Evolutionary conservation across 2,113 vertebrate species (phyloP).

Genomic region (Triplophysa tibetana): DNA sequence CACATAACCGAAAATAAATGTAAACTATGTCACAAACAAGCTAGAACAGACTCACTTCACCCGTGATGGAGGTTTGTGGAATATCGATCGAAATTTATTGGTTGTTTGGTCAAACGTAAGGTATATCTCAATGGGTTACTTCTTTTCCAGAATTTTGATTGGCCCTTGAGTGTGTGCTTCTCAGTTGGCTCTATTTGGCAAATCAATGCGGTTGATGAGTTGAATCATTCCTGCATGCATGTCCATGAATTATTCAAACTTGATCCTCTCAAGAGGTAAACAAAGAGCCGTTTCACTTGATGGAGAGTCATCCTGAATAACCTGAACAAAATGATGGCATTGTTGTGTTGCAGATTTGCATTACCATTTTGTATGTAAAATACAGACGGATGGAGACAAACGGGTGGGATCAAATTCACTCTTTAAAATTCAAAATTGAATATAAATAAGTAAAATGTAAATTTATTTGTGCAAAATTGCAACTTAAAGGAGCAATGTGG

Average conservation of each 20-base stretch:
- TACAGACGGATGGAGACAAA: no score
- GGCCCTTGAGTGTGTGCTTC: constrained; percentile 4
- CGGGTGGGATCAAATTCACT: no score
- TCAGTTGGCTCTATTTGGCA: constrained; percentile 17
- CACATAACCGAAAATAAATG: neutral
- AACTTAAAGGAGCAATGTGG: no score
- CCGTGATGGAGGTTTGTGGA: neutral
- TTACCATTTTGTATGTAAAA: neutral
- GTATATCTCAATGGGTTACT: neutral
- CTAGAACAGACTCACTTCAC: neutral
- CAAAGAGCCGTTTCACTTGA: constrained; percentile 27
- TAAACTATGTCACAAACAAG: neutral
- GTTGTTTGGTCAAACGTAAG: constrained; percentile 19
- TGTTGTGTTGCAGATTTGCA: neutral
- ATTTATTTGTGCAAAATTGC: no score
- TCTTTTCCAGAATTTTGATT: constrained; percentile 6
- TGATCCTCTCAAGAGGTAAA: constrained; percentile 37
- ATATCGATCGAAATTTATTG: neutral
- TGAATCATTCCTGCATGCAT: constrained; percentile 30
- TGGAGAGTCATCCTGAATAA: constrained; percentile 23
- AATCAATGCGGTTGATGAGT: constrained; percentile 33
- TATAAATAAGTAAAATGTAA: no score
- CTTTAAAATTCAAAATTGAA: no score
- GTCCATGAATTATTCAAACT: constrained; percentile 40
- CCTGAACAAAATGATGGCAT: constrained; percentile 15